Evolutionary conservation across 2,888 invertebrate species (phyloP).

Genomic region (Allacma fusca): DNA sequence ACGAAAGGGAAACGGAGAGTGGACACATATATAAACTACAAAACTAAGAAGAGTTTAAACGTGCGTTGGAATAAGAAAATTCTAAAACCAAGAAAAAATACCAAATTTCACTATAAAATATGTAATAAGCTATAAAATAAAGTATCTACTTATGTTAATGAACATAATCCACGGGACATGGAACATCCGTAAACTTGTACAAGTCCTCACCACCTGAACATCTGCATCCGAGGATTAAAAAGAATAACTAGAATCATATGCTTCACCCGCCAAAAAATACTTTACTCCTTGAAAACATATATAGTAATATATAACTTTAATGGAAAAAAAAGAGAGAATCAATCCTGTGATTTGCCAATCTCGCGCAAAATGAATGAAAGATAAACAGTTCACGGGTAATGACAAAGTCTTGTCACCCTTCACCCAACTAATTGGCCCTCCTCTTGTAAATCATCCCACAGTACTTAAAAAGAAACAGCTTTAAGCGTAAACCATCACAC

Average conservation of each 20-base stretch:
- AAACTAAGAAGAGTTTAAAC: slow-evolving; percentile 1
- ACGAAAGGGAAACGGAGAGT: slow-evolving; percentile 8
- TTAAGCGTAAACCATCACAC: not conserved
- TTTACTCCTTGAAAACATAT: not conserved
- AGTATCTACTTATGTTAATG: not conserved
- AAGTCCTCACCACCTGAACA: slow-evolving; percentile 5
- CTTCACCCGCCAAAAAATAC: not conserved
- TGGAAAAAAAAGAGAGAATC: too few relatives aligned
- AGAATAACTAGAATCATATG: slow-evolving; percentile 3
- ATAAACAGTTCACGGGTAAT: not conserved
- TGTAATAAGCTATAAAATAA: slow-evolving; percentile 10
- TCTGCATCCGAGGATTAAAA: slow-evolving; percentile 1
- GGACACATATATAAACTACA: slow-evolving; percentile 11
- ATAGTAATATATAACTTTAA: not conserved
- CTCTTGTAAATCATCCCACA: not conserved
- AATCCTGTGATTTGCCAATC: slow-evolving; percentile 1
- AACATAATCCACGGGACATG: not conserved
- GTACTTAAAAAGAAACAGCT: not conserved
- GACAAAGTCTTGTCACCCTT: not conserved
- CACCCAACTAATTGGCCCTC: not conserved
- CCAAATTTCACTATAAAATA: slow-evolving; percentile 6
- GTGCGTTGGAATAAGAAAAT: slow-evolving; percentile 16
- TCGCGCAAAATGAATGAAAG: not conserved
- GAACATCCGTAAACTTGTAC: not conserved
- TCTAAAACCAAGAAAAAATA: slow-evolving; percentile 3